phyloP scores from a whole-genome alignment of 2,113 vertebrate genomes.

The Arenaria interpres region DNA sequence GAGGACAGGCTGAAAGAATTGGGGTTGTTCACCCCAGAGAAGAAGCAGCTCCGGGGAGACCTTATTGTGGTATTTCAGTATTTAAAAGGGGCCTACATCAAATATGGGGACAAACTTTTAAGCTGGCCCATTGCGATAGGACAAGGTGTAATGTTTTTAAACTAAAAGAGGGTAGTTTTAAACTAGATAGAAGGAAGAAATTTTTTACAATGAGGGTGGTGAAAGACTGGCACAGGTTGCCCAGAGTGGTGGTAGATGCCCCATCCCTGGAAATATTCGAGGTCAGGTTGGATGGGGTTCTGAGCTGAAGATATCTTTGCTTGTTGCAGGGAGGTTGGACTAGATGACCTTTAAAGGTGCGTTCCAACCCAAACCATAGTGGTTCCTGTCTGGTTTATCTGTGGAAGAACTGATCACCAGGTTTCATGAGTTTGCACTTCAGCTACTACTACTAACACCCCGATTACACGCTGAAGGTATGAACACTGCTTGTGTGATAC shows the following conservation, averaged over 20 bases:
- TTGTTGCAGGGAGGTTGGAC: not conserved
- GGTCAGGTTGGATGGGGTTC: not conserved
- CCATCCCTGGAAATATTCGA: not conserved
- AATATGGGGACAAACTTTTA: not conserved
- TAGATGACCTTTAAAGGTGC: not conserved
- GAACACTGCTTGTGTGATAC: not conserved
- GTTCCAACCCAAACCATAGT: not conserved
- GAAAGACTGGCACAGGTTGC: not conserved
- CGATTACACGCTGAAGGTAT: not conserved
- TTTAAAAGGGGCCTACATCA: not conserved
- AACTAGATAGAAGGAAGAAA: not conserved
- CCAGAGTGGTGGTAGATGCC: not conserved
- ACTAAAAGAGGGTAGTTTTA: not conserved
- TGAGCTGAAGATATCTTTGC: not conserved
- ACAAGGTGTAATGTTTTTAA: not conserved
- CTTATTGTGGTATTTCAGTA: not conserved
- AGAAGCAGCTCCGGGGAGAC: not conserved
- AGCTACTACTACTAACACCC: not conserved
- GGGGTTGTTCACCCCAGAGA: not conserved
- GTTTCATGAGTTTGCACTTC: not conserved
- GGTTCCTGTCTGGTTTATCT: not conserved
- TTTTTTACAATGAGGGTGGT: not conserved
- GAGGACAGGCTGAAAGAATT: not conserved
- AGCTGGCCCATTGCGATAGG: not conserved
- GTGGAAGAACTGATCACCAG: not conserved